Evolutionary conservation across 1,140 invertebrate genomes (phyloP).

Genomic region (Bombus cullumanus): DNA sequence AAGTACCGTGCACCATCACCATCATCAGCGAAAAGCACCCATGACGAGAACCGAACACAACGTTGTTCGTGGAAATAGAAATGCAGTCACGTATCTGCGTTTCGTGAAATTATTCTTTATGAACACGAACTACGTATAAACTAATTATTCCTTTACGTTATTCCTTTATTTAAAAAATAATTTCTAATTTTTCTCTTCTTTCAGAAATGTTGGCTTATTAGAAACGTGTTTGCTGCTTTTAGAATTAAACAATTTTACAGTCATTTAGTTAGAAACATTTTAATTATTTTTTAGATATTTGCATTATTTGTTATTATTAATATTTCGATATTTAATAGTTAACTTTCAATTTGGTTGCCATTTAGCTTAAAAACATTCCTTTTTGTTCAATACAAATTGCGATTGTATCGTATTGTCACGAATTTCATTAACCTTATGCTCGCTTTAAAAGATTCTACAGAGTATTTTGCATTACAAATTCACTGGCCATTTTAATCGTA

Average conservation of each 20-base stretch:
- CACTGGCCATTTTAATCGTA: background rate
- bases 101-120: background rate
- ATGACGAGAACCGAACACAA: constrained; percentile 17
- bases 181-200: background rate
- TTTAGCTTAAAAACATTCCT: background rate
- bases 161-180: background rate
- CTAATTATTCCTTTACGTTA: background rate
- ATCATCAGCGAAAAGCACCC: constrained; percentile 52
- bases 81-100: no score
- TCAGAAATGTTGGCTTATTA: no score
- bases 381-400: no score
- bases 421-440: background rate
- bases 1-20: constrained; percentile 58
- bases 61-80: constrained; percentile 40
- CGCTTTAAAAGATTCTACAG: background rate
- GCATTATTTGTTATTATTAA: background rate
- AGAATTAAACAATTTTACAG: no score
- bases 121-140: background rate
- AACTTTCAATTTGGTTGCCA: no score
- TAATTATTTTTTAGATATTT: background rate
- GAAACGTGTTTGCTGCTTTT: no score
- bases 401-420: background rate
- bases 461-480: constrained; percentile 11
- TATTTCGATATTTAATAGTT: background rate
- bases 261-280: background rate